These are phyloP conservation scores for Cecropterus lyciades DNA, from an alignment of 1,140 invertebrate genomes.

Conservation along the genomic window DNA sequence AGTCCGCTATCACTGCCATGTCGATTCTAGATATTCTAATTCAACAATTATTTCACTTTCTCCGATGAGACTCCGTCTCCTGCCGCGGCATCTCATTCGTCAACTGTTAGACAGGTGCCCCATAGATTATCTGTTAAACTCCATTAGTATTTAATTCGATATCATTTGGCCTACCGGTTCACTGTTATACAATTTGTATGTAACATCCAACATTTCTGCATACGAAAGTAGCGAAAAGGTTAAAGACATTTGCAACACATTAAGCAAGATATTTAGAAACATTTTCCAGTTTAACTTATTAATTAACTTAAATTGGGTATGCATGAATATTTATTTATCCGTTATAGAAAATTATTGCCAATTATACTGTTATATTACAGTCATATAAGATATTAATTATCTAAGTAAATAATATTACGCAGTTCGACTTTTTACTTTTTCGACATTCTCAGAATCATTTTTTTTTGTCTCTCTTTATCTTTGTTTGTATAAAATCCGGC, in stretches of 20 bases:
- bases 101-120: constrained; percentile 69
- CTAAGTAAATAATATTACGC: no score
- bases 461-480: no score
- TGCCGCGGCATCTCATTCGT: constrained; percentile 69
- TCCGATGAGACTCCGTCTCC: constrained; percentile 71
- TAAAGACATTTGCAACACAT: constrained; percentile 26
- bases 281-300: constrained; percentile 2
- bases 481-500: no score
- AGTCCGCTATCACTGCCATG: constrained; percentile 2
- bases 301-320: no score
- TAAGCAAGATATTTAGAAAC: constrained; percentile 21
- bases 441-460: no score
- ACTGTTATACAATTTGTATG: constrained; percentile 66
- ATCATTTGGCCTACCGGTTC: constrained; percentile 64
- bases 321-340: no score
- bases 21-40: constrained; percentile 49
- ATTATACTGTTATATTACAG: no score
- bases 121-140: constrained; percentile 73
- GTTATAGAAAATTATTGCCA: no score
- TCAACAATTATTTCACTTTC: constrained; percentile 69
- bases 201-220: constrained; percentile 42
- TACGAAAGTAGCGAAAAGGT: constrained; percentile 45
- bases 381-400: no score
- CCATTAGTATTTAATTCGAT: constrained; percentile 78
- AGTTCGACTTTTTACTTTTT: no score